A percentile compares a stretch with the other conserved stretches of the same genome.
Evolutionary conservation across 2,113 vertebrate genomes (phyloP).

Genomic region (Pristiophorus japonicus): DNA sequence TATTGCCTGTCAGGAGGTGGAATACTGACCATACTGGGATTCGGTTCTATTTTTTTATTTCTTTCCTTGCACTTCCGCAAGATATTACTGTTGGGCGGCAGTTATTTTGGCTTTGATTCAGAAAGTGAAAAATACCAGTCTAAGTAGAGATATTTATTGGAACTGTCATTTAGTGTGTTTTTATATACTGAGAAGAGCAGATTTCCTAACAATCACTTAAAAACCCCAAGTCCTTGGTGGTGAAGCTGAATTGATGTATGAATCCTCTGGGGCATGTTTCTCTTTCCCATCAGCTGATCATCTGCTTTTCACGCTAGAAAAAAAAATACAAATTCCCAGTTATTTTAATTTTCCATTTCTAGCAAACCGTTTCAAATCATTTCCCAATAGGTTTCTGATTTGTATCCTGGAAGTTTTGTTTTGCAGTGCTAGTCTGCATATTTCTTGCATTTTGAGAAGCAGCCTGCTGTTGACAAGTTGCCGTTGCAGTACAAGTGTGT

Average conservation of each 20-base stretch:
- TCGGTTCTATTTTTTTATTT: not conserved
- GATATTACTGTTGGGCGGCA: no score
- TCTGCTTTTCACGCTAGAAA: no score
- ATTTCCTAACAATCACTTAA: no score
- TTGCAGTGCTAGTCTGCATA: not conserved
- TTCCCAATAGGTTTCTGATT: not conserved
- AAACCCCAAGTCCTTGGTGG: not conserved
- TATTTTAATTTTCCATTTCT: not conserved
- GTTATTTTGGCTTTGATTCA: no score
- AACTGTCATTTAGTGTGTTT: not conserved
- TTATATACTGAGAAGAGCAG: not conserved
- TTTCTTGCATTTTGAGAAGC: not conserved
- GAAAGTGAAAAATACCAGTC: not conserved
- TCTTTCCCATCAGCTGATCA: not conserved
- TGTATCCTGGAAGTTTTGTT: not conserved
- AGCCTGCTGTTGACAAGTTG: not conserved
- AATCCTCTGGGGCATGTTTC: not conserved
- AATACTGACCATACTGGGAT: not conserved
- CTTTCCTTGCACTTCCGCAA: not conserved
- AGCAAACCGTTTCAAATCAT: not conserved
- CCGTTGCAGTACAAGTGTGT: not conserved
- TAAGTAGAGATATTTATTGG: not conserved
- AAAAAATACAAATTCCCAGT: not conserved
- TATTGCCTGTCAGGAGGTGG: not conserved
- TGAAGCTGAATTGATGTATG: not conserved